These are phyloP conservation scores for Tricholaema leucomelas DNA, from an alignment of 2,113 vertebrate genomes.

Conservation along the genomic window DNA sequence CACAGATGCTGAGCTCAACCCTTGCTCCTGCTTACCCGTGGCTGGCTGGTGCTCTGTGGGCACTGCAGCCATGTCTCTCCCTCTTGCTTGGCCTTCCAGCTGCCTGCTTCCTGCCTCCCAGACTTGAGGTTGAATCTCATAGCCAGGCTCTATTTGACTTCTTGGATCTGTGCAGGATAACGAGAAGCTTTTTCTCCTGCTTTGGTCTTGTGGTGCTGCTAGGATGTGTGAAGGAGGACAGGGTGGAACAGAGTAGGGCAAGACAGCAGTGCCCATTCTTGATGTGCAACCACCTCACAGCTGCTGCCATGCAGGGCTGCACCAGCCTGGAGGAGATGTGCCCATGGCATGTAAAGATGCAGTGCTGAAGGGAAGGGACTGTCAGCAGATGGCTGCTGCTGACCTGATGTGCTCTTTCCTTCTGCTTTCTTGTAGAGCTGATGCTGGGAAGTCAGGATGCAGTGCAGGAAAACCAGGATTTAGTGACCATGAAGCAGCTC, in stretches of 20 bases:
- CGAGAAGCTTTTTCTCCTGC: not conserved
- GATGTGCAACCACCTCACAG: not conserved
- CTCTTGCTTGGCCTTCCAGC: not conserved
- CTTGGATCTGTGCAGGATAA: not conserved
- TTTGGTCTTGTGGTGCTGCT: not conserved
- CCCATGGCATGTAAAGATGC: rapidly evolving
- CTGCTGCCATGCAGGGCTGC: not conserved
- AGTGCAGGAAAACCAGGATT: constrained; percentile 65
- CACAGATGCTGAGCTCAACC: not conserved
- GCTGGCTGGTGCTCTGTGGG: not conserved
- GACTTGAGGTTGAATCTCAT: not conserved
- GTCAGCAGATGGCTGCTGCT: not conserved
- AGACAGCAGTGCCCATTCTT: not conserved
- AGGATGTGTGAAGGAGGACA: not conserved
- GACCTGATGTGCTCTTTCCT: not conserved
- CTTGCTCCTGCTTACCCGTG: not conserved
- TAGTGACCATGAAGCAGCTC: constrained; percentile 67
- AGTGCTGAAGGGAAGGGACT: not conserved
- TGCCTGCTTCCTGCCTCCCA: not conserved
- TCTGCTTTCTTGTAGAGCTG: constrained; percentile 71
- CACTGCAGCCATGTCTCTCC: not conserved
- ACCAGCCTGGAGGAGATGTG: not conserved
- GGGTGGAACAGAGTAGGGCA: not conserved
- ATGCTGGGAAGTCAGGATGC: constrained; percentile 70
- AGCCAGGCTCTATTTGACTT: not conserved